phyloP scores from a whole-genome alignment of 2,888 invertebrate genomes.

The Argyresthia goedartella region DNA sequence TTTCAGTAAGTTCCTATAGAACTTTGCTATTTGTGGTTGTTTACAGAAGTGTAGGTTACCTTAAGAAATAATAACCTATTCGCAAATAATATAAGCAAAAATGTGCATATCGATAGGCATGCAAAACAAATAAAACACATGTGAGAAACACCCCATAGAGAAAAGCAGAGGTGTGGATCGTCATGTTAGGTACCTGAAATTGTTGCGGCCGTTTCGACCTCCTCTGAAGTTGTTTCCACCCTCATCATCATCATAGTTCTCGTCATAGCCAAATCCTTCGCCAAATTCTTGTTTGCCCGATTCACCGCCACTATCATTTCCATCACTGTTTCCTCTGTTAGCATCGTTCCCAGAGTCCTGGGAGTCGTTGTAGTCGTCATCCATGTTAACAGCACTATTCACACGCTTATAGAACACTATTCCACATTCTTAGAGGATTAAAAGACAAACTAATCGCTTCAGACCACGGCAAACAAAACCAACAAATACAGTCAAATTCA shows the following conservation, averaged over 20 bases:
- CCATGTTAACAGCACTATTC: constrained; percentile 46
- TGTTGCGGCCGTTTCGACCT: constrained; percentile 48
- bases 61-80: too few relatives aligned
- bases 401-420: background rate
- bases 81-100: too few relatives aligned
- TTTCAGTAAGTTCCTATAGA: too few relatives aligned
- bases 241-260: constrained; percentile 49
- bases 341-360: constrained; percentile 40
- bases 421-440: background rate
- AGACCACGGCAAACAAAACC: background rate
- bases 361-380: constrained; percentile 53
- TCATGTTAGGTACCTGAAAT: constrained; percentile 47
- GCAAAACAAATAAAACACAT: too few relatives aligned
- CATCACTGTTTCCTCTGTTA: constrained; percentile 21
- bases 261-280: constrained; percentile 31
- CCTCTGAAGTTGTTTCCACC: constrained; percentile 41
- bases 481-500: background rate
- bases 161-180: too few relatives aligned
- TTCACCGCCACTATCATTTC: constrained; percentile 28
- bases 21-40: too few relatives aligned
- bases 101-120: too few relatives aligned
- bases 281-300: constrained; percentile 45
- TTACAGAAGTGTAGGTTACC: too few relatives aligned
- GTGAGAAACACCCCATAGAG: too few relatives aligned
- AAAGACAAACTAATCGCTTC: background rate